Percentiles rank a stretch among this genome's conserved stretches.
Evolutionary conservation across 1,140 invertebrate genomes (phyloP).

Genomic region (Aricia agestis): DNA sequence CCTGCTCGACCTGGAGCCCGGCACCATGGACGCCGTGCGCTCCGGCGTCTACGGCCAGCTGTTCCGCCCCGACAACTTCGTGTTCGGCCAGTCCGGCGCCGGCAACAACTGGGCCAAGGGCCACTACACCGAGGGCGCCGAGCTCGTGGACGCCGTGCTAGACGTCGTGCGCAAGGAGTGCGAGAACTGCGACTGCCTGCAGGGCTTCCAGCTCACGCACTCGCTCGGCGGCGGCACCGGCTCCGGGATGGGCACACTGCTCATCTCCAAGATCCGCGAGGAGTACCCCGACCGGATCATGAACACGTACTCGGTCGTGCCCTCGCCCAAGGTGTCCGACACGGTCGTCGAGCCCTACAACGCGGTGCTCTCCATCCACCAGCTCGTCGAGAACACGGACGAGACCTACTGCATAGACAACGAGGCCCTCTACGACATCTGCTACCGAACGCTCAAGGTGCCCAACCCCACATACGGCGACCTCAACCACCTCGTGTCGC

Average conservation of each 20-base stretch:
- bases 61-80: constrained; percentile 85
- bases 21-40: constrained; percentile 93
- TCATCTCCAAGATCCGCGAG: constrained; percentile 87
- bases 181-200: constrained; percentile 84
- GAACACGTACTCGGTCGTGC: constrained; percentile 90
- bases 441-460: constrained; percentile 87
- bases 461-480: constrained; percentile 88
- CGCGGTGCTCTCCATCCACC: constrained; percentile 86
- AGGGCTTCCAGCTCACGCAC: constrained; percentile 88
- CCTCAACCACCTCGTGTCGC: constrained; percentile 84
- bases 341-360: constrained; percentile 94
- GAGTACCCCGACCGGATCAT: constrained; percentile 91
- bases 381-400: constrained; percentile 89
- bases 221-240: constrained; percentile 88
- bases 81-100: constrained; percentile 60
- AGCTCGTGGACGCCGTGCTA: constrained; percentile 86
- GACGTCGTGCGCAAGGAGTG: constrained; percentile 90
- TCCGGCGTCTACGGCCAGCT: constrained; percentile 82
- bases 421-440: constrained; percentile 89
- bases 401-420: constrained; percentile 91
- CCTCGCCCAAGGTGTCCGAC: constrained; percentile 85
- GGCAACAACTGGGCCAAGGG: constrained; percentile 90
- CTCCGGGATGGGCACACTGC: constrained; percentile 77
- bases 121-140: constrained; percentile 92
- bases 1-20: constrained; percentile 88